Percentiles rank a stretch among this genome's conserved stretches.
Conservation (phyloP, 2,888 invertebrate species). For the Pegoplata infirma region DNA sequence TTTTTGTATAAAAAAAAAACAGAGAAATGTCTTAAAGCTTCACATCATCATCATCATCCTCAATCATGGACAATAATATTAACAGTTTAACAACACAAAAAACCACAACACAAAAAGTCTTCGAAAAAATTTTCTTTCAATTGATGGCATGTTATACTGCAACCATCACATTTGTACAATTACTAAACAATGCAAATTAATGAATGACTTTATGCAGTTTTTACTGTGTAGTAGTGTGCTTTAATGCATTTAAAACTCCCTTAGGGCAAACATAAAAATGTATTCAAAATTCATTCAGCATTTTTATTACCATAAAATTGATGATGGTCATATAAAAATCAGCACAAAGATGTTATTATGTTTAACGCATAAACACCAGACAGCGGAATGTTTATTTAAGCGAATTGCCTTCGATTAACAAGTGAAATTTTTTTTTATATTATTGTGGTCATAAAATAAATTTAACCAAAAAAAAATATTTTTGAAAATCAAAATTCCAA, state of each 20-base stretch:
- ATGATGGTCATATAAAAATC: conserved; percentile 35
- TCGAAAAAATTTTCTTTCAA: neutral
- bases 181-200: neutral
- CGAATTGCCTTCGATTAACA: neutral
- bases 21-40: neutral
- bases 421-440: neutral
- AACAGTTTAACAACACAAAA: neutral
- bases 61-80: neutral
- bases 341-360: conserved; percentile 35
- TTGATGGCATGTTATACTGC: neutral
- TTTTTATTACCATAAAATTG: conserved; percentile 34
- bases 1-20: too few relatives aligned
- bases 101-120: neutral
- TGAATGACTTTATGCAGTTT: too few relatives aligned
- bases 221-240: neutral
- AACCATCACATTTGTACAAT: neutral
- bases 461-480: too few relatives aligned
- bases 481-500: too few relatives aligned
- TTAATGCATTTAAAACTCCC: neutral
- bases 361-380: conserved; percentile 15
- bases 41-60: neutral
- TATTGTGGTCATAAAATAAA: neutral
- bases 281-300: neutral
- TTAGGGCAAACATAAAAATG: neutral
- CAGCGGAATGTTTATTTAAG: neutral